Evolutionary conservation across 2,888 invertebrate species (phyloP), one percentile per base, ranked within the genome.

Genomic region (Vesta saturnalis): DNA sequence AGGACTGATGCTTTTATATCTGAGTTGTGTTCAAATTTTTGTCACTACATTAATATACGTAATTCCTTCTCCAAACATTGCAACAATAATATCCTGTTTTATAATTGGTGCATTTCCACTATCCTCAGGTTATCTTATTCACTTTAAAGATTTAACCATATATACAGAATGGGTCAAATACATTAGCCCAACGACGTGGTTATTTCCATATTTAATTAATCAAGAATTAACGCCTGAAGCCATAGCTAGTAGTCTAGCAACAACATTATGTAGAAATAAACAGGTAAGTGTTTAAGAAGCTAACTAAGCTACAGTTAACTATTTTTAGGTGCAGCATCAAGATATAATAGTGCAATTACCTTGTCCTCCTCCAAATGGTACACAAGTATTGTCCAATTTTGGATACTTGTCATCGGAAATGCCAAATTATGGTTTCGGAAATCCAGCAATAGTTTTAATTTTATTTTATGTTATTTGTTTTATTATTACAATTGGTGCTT

Each of bases 321-420:
- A 46, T 39, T 77, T 77, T 78, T 81, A 96, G 89, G 90, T 94
- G 70, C 93, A 94, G 77, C 91, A 92, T 77, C 93, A 93, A 83
- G 94, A 94, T 79, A 94, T 94, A 72, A 95, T 96, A 78, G 92
- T 94, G 22, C 93, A 94, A 80, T 89, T 92, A 46, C 89, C 92
- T 14, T 94, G 94, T 79, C 93, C 93, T 2, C 89, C 91, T 1
- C 92, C 93, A 0, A 93, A 94, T 80, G 94, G 94, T 43, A 90
- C 91, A 0, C 90, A 90, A 84, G 88, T 90, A 56, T 85, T 92
- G 65, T 85, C 87, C 62, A 87, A 86, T 75, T 87, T 83, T 73
- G 83, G 83, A 3, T 85, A 85, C 74, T 78, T 89, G 65, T 81
- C 86, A 60, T 81, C 87, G 14, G 85, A 86, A 72, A 84, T 87